Percentiles rank a stretch among this genome's conserved stretches.
Conservation (phyloP, 2,888 invertebrate genomes). For the Microchrysa polita region DNA sequence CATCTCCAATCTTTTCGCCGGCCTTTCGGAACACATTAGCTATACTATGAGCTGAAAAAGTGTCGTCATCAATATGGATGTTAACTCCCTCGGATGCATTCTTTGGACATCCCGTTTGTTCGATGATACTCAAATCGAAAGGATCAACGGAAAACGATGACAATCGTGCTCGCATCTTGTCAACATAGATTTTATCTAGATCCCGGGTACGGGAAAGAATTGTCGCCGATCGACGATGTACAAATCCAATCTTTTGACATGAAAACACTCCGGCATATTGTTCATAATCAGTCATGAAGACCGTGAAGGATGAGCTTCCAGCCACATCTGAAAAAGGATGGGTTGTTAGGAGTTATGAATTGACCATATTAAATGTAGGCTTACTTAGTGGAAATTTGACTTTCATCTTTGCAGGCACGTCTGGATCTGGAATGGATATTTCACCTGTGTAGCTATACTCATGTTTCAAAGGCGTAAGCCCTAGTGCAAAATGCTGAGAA, state of each 20-base stretch:
- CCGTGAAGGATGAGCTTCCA: constrained; percentile 78
- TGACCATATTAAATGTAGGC: constrained; percentile 58
- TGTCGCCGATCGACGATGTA: constrained; percentile 80
- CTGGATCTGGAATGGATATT: constrained; percentile 71
- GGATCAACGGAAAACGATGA: constrained; percentile 77
- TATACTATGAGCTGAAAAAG: constrained; percentile 78
- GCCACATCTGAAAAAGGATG: constrained; percentile 70
- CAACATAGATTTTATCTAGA: constrained; percentile 75
- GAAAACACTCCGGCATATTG: constrained; percentile 81
- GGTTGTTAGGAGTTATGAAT: background rate
- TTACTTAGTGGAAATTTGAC: constrained; percentile 83
- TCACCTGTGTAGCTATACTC: constrained; percentile 81
- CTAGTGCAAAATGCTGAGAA: constrained; percentile 75
- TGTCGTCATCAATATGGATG: constrained; percentile 79
- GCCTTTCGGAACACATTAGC: constrained; percentile 77
- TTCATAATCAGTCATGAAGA: constrained; percentile 78
- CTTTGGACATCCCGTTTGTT: constrained; percentile 75
- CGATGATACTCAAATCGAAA: constrained; percentile 77
- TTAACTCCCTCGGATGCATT: constrained; percentile 70
- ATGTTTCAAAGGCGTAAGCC: constrained; percentile 79
- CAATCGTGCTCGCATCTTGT: constrained; percentile 75
- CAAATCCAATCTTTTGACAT: constrained; percentile 77
- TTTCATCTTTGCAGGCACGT: constrained; percentile 76
- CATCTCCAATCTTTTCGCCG: constrained; percentile 76
- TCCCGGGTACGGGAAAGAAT: constrained; percentile 80